Evolutionary conservation across 2,797 vertebrate species (phyloP).

Genomic region (Scleropages formosus): DNA sequence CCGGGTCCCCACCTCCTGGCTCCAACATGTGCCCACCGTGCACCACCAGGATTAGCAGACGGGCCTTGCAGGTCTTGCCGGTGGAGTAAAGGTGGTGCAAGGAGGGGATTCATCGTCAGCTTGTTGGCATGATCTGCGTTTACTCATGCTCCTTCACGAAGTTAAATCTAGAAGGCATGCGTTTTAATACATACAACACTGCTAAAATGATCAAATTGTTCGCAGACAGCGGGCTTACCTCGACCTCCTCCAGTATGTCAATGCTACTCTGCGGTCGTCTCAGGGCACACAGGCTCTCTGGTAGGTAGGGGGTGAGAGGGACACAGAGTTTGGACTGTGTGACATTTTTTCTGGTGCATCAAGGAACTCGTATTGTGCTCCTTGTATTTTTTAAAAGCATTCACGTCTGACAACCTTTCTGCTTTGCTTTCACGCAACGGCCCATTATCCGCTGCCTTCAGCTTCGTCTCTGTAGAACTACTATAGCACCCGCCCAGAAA

Average conservation of each 20-base stretch:
- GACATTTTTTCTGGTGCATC: background rate
- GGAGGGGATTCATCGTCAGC: background rate
- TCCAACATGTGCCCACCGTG: constrained; percentile 96
- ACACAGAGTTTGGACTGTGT: background rate
- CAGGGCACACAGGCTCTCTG: constrained; percentile 76
- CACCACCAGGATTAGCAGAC: constrained; percentile 75
- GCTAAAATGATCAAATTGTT: background rate
- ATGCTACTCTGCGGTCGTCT: constrained; percentile 84
- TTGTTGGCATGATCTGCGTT: background rate
- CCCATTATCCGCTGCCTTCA: constrained; percentile 12
- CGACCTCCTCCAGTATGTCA: constrained; percentile 84
- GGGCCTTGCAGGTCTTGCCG: constrained; percentile 50
- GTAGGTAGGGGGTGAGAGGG: background rate
- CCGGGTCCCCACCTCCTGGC: constrained; percentile 85
- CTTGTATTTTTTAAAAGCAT: background rate
- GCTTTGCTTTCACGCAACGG: too few relatives aligned
- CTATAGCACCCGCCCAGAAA: background rate
- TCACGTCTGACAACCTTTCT: background rate
- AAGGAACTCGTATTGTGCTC: background rate
- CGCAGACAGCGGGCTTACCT: constrained; percentile 66
- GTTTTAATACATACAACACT: background rate
- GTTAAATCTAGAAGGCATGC: background rate
- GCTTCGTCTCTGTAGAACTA: constrained; percentile 1
- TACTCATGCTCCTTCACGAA: background rate
- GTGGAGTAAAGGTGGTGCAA: background rate